Base-by-base conservation (phyloP, 2,113 vertebrate genomes). In the Anhinga rufa region DNA sequence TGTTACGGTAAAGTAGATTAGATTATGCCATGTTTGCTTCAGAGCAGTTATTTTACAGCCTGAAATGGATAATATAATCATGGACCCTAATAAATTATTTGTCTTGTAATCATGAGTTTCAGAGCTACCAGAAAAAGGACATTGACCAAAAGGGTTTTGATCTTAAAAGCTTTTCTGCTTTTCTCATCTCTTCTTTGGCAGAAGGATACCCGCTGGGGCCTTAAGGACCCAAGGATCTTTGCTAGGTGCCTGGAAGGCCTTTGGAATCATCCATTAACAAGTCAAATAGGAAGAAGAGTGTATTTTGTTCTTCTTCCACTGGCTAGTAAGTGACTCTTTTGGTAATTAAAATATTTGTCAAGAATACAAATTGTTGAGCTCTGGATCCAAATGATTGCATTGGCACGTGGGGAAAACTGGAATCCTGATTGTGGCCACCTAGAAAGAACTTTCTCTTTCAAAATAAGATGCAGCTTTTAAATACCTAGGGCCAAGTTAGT, bases 1-100 rank as follows among this genome's bases (percentile, higher is more conserved):
- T 95, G 66, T 76, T 88, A 82, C 0, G 3, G 80, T 72, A 34
- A 92, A 89, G 51, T 32, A 95, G 93, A 93, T 95, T 60, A 92
- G 61, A 83, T 88, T 49, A 79, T 0, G 1, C 16, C 34, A 12
- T 49, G 61, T 79, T 89, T 91, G 29, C 61, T 84, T 88, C 58
- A 72, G 77, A 89, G 52, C 14, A 29, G 14, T 57, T 85, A 42
- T 55, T 92, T 92, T 64, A 38, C 31, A 92, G 72, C 62, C 42
- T 83, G 76, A 81, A 92, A 70, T 28, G 32, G 65, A 82, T 42
- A 92, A 79, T 9, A 40, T 57, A 83, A 52, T 84, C 24, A 36
- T 34, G 19, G 57, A 91, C 49, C 44, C 66, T 89, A 62, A 82
- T 34, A 70, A 93, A 94, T 81, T 70, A 76, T 61, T 92, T 80